Percentiles rank a stretch among this genome's conserved stretches.
These are phyloP conservation scores for Aromia moschata DNA, from an alignment of 2,888 invertebrate genomes.

Conservation along the genomic window DNA sequence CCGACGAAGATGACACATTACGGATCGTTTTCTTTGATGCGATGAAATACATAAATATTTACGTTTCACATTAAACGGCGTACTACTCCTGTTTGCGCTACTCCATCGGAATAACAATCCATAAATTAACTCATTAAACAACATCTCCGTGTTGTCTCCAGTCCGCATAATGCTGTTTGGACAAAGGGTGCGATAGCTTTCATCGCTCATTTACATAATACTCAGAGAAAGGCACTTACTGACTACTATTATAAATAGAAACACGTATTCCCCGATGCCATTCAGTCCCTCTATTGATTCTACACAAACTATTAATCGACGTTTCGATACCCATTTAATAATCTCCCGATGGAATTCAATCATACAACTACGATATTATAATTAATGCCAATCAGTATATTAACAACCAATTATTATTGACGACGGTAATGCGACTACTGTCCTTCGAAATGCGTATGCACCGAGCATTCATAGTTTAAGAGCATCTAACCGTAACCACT, in stretches of 20 bases:
- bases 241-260: slow-evolving; percentile 56
- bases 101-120: slow-evolving; percentile 61
- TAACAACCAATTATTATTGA: slow-evolving; percentile 6
- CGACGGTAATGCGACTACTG: background rate
- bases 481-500: too few relatives aligned
- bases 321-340: slow-evolving; percentile 38
- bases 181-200: slow-evolving; percentile 58
- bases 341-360: slow-evolving; percentile 33
- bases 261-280: slow-evolving; percentile 48
- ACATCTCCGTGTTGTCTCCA: slow-evolving; percentile 54
- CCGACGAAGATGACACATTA: slow-evolving; percentile 53
- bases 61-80: slow-evolving; percentile 59
- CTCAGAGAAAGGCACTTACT: slow-evolving; percentile 56
- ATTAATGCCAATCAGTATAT: slow-evolving; percentile 14
- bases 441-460: background rate
- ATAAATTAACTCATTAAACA: slow-evolving; percentile 63
- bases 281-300: slow-evolving; percentile 47
- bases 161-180: slow-evolving; percentile 59
- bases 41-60: slow-evolving; percentile 59
- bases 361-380: slow-evolving; percentile 30
- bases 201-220: slow-evolving; percentile 60
- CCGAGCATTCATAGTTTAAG: background rate
- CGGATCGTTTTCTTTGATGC: slow-evolving; percentile 53
- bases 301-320: slow-evolving; percentile 46
- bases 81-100: slow-evolving; percentile 54